Percentiles rank a stretch among this genome's conserved stretches.
These are phyloP conservation scores for Himalopsyche tibetana DNA, from an alignment of 2,888 invertebrate genomes.

Conservation along the genomic window DNA sequence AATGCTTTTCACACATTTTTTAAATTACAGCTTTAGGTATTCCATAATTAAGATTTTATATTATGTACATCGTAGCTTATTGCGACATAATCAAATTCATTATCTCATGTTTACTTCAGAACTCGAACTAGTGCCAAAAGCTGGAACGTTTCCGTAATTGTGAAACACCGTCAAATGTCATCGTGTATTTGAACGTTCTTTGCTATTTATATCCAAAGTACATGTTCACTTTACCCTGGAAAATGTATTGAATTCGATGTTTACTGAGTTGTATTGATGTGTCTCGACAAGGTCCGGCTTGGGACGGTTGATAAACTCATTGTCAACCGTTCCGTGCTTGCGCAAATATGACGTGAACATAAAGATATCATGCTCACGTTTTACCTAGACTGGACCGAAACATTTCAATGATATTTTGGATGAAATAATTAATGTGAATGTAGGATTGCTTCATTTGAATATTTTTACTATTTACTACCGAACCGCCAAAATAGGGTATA, in stretches of 20 bases:
- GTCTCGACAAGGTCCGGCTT: background rate
- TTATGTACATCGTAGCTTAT: too few relatives aligned
- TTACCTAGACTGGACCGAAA: too few relatives aligned
- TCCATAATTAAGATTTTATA: too few relatives aligned
- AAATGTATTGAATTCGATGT: conserved; percentile 9
- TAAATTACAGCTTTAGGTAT: too few relatives aligned
- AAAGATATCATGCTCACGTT: background rate
- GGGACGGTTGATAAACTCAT: background rate
- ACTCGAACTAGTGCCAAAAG: background rate
- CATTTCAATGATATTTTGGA: too few relatives aligned
- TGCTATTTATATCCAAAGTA: conserved; percentile 5
- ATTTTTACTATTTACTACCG: too few relatives aligned
- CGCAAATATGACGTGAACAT: background rate
- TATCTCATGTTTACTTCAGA: background rate
- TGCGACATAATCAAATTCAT: too few relatives aligned
- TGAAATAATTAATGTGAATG: too few relatives aligned
- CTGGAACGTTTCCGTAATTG: background rate
- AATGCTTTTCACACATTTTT: too few relatives aligned
- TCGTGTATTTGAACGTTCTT: background rate
- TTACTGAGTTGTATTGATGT: background rate
- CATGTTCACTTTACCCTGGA: background rate
- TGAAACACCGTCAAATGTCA: conserved; percentile 19
- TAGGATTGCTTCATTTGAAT: too few relatives aligned
- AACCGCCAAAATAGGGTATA: too few relatives aligned
- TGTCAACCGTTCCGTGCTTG: background rate